These are phyloP conservation scores for Cryptoblepharus egeriae DNA, from an alignment of 2,797 vertebrate genomes.

Conservation along the genomic window DNA sequence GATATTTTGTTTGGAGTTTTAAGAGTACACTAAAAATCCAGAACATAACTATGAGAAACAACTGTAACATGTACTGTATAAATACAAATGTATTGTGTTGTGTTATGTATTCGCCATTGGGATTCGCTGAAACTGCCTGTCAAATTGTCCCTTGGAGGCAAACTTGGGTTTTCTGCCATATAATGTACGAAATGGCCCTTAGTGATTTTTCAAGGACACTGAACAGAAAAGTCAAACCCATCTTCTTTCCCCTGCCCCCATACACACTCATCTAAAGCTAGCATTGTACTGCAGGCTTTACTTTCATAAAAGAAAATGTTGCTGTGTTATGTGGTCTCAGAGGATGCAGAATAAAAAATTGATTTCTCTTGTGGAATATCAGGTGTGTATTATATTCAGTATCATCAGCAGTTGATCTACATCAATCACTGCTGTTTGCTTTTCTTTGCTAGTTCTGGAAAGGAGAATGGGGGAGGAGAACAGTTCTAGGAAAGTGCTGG, in stretches of 20 bases:
- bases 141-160: neutral
- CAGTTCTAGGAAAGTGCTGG: neutral
- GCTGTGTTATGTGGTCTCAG: neutral
- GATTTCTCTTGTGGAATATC: neutral
- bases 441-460: constrained; percentile 25
- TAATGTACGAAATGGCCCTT: neutral
- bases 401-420: neutral
- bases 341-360: neutral
- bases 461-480: constrained; percentile 15
- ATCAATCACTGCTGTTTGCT: neutral
- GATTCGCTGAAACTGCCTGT: neutral
- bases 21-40: neutral
- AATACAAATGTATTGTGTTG: no score
- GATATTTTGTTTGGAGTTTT: neutral
- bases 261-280: neutral
- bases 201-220: neutral
- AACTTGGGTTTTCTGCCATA: neutral
- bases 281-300: neutral
- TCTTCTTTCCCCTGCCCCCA: no score
- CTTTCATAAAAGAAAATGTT: neutral
- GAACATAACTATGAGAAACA: neutral
- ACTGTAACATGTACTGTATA: neutral
- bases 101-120: neutral
- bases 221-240: neutral
- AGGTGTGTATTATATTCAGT: neutral